Evolutionary conservation across 2,113 vertebrate species (phyloP).

Genomic region (Ameiurus melas): DNA sequence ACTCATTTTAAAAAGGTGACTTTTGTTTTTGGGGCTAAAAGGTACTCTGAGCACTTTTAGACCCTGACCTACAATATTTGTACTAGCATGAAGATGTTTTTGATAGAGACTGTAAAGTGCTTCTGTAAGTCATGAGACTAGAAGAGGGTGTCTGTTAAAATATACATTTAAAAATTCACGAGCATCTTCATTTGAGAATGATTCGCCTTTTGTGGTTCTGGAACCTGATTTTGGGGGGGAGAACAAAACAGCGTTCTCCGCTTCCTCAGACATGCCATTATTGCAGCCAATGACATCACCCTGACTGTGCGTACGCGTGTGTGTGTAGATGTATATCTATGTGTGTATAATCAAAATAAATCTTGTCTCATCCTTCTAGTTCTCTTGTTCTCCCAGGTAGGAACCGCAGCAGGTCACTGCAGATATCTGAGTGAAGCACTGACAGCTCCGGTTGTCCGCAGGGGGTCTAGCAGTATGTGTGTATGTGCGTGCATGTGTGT

Average conservation of each 20-base stretch:
- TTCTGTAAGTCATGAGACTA: neutral
- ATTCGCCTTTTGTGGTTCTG: constrained; percentile 42
- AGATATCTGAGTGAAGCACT: constrained; percentile 8
- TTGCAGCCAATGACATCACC: constrained; percentile 43
- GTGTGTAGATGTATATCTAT: neutral
- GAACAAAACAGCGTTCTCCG: neutral
- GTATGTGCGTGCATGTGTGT: neutral
- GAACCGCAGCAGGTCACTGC: constrained; percentile 16
- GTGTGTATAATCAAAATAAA: neutral
- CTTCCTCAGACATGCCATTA: constrained; percentile 36
- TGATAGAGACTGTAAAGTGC: neutral
- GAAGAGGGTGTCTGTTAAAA: neutral
- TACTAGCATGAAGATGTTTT: neutral
- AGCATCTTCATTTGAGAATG: constrained; percentile 38
- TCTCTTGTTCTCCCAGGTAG: constrained; percentile 17
- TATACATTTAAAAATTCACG: neutral
- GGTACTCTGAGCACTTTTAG: neutral
- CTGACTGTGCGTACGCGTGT: constrained; percentile 15
- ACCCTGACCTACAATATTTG: neutral
- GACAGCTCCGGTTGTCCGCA: constrained; percentile 2
- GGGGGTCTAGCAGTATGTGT: constrained; percentile 13
- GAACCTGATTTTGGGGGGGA: constrained; percentile 1
- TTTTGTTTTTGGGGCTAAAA: neutral
- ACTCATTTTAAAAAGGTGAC: neutral
- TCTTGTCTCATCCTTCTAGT: constrained; percentile 9